These are phyloP conservation scores for Drosophila sp. DNA, from an alignment of 1,140 invertebrate genomes.

Conservation along the genomic window DNA sequence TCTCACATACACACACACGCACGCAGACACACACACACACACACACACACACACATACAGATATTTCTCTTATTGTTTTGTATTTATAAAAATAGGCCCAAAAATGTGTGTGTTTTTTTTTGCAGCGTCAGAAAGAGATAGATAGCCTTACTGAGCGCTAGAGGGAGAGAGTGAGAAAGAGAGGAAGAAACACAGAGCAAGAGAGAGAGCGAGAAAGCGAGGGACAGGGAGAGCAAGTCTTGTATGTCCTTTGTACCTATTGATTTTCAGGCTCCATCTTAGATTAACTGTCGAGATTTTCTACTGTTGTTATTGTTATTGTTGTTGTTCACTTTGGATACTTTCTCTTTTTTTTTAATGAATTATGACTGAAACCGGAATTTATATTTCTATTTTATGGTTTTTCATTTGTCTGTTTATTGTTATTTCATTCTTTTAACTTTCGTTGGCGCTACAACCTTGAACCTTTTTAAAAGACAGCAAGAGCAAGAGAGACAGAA, in stretches of 20 bases:
- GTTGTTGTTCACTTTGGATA: conserved; percentile 2
- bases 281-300: conserved; percentile 26
- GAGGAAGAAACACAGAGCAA: conserved; percentile 3
- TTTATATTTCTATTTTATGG: conserved; percentile 39
- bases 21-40: conserved; percentile 17
- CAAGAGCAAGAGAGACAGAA: background rate
- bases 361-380: background rate
- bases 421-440: background rate
- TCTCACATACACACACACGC: conserved; percentile 50
- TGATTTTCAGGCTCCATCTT: conserved; percentile 47
- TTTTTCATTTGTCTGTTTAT: conserved; percentile 22
- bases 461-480: conserved; percentile 40
- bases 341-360: background rate
- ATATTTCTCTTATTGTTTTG: conserved; percentile 43
- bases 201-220: conserved; percentile 9
- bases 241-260: conserved; percentile 56
- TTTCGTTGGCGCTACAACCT: conserved; percentile 38
- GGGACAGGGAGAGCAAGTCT: conserved; percentile 8
- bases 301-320: conserved; percentile 19
- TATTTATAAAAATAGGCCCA: conserved; percentile 61
- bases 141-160: conserved; percentile 6
- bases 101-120: conserved; percentile 22
- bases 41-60: conserved; percentile 21
- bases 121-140: conserved; percentile 16
- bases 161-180: conserved; percentile 20